Evolutionary conservation across 2,888 invertebrate species (phyloP), one percentile per base, ranked within the genome.

Genomic region (Eupelmus urozonus): DNA sequence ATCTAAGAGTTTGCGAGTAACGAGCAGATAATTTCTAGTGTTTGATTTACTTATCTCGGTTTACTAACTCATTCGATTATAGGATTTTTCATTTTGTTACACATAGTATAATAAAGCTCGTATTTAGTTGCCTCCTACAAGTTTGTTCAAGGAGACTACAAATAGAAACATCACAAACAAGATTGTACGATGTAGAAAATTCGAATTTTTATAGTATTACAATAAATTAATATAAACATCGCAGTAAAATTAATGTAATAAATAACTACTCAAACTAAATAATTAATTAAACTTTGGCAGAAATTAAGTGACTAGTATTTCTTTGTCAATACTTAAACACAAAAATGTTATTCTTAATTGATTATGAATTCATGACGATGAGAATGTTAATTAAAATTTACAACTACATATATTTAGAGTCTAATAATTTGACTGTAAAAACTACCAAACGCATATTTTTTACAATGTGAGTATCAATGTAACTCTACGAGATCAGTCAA

Each of bases 231-330:
- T 45, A 42, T 20, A 63, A 69, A 73, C 59, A 49, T 69, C 18
- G 18, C 27, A 57, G 63, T 42, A 42, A 72, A 66, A 66, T n/a
- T n/a, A 34, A 34, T 34, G 34, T n/a, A n/a, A 60, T 13, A 63
- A 45, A 45, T 27, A 45, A 45, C 53, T 71, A 55, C 27, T 74
- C 25, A 27, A 65, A 55, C 5, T 62, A 27, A 76, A 67, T n/a
- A 51, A 67, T 63, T 13, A 49, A 53, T 62, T 23, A 57, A 74
- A 71, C 72, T 79, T 79, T 79, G 79, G 79, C 69, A 59, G 72
- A 76, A 76, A 79, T 76, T 42, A 79, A 69, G 29, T 71, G 79
- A 79, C 79, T 79, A 79, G 79, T 51, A 49, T 63, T 16, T 57
- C 25, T 59, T 72, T 59, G 27, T 59, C 57, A 57, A 57, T 63